Conservation (phyloP, 2,888 invertebrate genomes). For the Lasioglossum morio region DNA sequence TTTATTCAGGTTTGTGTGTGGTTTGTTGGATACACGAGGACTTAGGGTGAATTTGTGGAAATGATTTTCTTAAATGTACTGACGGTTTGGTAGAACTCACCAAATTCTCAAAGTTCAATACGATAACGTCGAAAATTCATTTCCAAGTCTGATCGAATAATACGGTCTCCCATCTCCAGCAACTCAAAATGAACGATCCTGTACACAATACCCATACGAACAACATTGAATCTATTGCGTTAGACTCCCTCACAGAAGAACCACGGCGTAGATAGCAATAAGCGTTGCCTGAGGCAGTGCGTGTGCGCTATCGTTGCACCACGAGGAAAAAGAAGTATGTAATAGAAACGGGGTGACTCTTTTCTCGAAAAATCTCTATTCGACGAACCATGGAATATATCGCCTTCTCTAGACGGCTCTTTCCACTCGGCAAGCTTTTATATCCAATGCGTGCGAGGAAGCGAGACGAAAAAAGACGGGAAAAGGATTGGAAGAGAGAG, state of each 20-base stretch:
- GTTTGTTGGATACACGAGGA: no score
- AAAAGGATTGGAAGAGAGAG: not conserved
- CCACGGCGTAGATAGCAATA: not conserved
- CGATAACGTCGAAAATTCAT: no score
- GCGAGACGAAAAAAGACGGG: not conserved
- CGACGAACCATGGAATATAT: slow-evolving; percentile 6
- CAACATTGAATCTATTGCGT: not conserved
- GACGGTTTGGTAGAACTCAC: no score
- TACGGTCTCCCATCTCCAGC: not conserved
- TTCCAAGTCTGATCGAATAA: not conserved
- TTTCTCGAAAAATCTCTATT: slow-evolving; percentile 4
- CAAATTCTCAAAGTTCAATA: no score
- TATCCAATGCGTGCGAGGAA: slow-evolving; percentile 19
- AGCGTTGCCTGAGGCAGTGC: not conserved
- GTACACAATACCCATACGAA: not conserved
- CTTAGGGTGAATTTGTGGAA: not conserved
- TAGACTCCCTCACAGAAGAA: not conserved
- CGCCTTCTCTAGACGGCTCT: not conserved
- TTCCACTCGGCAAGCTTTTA: slow-evolving; percentile 8
- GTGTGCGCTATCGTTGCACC: not conserved
- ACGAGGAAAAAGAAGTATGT: not conserved
- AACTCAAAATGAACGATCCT: not conserved
- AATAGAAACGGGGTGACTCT: not conserved
- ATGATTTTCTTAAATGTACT: no score
- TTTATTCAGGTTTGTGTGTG: not conserved